phyloP scores from a whole-genome alignment of 2,888 invertebrate genomes.

The Hydrotaea cyrtoneurina region DNA sequence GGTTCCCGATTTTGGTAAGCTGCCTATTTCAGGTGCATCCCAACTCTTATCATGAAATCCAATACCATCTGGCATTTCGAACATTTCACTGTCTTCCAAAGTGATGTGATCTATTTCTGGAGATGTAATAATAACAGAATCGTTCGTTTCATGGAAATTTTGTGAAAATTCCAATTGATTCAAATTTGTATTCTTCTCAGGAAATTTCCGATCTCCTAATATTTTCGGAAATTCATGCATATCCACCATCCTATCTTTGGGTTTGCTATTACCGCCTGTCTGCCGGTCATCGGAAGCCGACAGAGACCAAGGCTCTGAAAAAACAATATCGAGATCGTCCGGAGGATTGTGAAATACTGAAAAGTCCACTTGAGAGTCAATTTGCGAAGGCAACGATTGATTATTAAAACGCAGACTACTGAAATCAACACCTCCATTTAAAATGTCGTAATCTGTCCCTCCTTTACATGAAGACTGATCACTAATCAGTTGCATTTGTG shows the following conservation, averaged over 20 bases:
- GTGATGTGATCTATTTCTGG: constrained; percentile 50
- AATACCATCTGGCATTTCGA: not conserved
- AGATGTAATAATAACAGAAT: constrained; percentile 51
- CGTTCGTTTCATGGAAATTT: not conserved
- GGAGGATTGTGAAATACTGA: constrained; percentile 44
- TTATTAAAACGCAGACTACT: constrained; percentile 55
- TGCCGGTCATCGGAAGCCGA: not conserved
- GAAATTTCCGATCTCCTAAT: not conserved
- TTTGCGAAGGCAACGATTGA: constrained; percentile 62
- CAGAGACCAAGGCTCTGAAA: constrained; percentile 2
- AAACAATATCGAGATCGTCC: constrained; percentile 20
- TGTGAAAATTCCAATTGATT: not conserved
- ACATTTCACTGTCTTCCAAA: constrained; percentile 39
- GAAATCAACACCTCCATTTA: not conserved
- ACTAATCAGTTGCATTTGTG: not conserved
- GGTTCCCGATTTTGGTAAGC: not conserved
- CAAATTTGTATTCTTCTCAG: not conserved
- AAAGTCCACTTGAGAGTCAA: constrained; percentile 54
- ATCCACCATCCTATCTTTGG: not conserved
- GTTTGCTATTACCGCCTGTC: not conserved
- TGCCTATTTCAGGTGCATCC: not conserved
- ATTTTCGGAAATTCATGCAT: not conserved
- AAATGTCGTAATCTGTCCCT: not conserved
- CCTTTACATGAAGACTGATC: not conserved
- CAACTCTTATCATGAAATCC: not conserved